These are phyloP conservation scores for Euleptes europaea DNA, from an alignment of 2,113 vertebrate species.

Conservation along the genomic window DNA sequence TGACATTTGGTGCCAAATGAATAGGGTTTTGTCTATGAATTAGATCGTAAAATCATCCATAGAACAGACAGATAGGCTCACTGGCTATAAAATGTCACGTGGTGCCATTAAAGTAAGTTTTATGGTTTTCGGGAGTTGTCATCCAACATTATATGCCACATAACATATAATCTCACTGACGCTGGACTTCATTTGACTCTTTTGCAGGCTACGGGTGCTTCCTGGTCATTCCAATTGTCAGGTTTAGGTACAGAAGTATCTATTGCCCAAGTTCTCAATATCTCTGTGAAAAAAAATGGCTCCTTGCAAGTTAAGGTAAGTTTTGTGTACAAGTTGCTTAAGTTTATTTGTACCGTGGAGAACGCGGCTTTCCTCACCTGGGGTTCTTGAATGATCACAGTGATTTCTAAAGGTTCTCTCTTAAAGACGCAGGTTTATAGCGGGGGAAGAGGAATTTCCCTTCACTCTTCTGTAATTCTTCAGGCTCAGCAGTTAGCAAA, in stretches of 20 bases:
- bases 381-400: slow-evolving; percentile 53
- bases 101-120: slow-evolving; percentile 99
- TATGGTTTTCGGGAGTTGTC: slow-evolving; percentile 99
- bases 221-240: slow-evolving; percentile 88
- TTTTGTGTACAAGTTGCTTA: slow-evolving; percentile 76
- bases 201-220: slow-evolving; percentile 91
- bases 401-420: slow-evolving; percentile 45
- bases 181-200: slow-evolving; percentile 96
- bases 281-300: slow-evolving; percentile 80
- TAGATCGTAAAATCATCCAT: slow-evolving; percentile 99
- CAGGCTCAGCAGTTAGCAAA: slow-evolving; percentile 45
- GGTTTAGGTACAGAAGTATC: slow-evolving; percentile 82
- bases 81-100: slow-evolving; percentile 99
- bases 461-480: slow-evolving; percentile 14
- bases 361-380: slow-evolving; percentile 49
- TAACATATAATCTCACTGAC: slow-evolving; percentile 99
- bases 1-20: slow-evolving; percentile 99
- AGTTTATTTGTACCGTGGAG: slow-evolving; percentile 75
- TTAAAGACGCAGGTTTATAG: slow-evolving; percentile 48
- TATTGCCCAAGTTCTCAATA: slow-evolving; percentile 80
- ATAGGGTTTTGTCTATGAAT: slow-evolving; percentile 99
- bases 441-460: neutral
- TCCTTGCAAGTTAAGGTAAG: slow-evolving; percentile 88
- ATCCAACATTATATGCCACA: slow-evolving; percentile 98
- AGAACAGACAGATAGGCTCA: slow-evolving; percentile 98